These are phyloP conservation scores for Anas platyrhynchos DNA, from an alignment of 2,113 vertebrate species.

Conservation along the genomic window DNA sequence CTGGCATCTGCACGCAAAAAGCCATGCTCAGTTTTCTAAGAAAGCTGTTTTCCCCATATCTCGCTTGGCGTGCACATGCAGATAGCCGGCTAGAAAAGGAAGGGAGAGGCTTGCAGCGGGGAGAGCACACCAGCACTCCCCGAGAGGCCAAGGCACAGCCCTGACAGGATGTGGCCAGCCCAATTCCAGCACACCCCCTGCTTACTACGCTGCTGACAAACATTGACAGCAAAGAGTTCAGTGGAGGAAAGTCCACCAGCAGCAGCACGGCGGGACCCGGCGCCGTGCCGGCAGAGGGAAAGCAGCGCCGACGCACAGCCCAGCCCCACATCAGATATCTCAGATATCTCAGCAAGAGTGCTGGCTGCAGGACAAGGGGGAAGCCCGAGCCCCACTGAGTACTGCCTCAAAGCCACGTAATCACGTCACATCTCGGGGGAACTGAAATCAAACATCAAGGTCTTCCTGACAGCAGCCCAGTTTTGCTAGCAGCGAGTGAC, in stretches of 20 bases:
- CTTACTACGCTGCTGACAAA: background rate
- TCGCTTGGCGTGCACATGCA: background rate
- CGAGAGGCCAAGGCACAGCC: background rate
- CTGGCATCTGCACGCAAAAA: background rate
- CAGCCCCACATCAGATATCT: background rate
- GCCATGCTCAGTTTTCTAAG: rapidly evolving
- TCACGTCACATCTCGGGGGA: background rate
- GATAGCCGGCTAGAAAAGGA: background rate
- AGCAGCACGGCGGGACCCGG: rapidly evolving
- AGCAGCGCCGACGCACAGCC: rapidly evolving
- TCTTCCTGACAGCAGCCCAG: background rate
- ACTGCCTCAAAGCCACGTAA: rapidly evolving
- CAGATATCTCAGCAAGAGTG: background rate
- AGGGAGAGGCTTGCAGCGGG: background rate
- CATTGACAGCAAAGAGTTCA: background rate
- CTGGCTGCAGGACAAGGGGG: background rate
- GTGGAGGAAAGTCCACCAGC: background rate
- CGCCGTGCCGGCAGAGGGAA: rapidly evolving
- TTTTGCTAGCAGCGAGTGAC: background rate
- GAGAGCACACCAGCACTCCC: background rate
- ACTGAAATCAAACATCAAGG: background rate
- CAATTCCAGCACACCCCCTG: background rate
- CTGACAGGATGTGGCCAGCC: background rate
- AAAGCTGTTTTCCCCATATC: background rate
- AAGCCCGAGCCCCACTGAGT: background rate